These are phyloP conservation scores for Pedicia rivosa DNA, from an alignment of 2,888 invertebrate species.

Conservation along the genomic window DNA sequence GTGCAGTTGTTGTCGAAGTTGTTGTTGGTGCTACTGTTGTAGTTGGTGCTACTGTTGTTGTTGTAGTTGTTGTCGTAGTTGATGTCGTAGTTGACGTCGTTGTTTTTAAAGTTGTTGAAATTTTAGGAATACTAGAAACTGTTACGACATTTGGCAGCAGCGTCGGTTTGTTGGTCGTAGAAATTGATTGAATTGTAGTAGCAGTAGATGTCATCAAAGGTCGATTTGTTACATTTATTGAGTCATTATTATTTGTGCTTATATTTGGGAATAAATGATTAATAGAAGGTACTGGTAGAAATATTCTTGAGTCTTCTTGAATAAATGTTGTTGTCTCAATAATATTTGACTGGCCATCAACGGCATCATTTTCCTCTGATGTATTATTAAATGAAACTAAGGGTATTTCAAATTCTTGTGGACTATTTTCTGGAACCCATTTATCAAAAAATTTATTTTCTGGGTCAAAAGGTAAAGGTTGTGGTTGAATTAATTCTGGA, in stretches of 20 bases:
- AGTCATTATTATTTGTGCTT: not conserved
- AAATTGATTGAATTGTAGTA: too few species aligned
- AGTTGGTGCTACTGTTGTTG: conserved; percentile 24
- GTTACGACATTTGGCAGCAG: too few species aligned
- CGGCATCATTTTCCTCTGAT: not conserved
- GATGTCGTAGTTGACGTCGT: conserved; percentile 27
- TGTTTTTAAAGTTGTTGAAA: conserved; percentile 20
- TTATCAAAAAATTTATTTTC: too few species aligned
- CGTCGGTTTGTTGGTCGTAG: too few species aligned
- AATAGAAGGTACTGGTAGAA: not conserved
- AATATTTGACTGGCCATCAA: too few species aligned
- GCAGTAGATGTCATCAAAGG: too few species aligned
- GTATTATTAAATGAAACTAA: too few species aligned
- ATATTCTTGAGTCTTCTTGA: conserved; percentile 4
- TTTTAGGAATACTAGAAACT: too few species aligned
- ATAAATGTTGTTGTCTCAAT: too few species aligned
- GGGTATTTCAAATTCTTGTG: not conserved
- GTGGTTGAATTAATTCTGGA: too few species aligned
- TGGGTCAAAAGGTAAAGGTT: too few species aligned
- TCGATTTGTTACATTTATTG: too few species aligned
- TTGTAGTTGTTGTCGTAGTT: conserved; percentile 25
- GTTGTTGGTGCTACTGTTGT: conserved; percentile 28
- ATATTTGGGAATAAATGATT: not conserved
- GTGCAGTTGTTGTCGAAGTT: conserved; percentile 14
- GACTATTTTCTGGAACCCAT: not conserved